Conservation (phyloP, 2,888 invertebrate species). For the Hololepta plana region DNA sequence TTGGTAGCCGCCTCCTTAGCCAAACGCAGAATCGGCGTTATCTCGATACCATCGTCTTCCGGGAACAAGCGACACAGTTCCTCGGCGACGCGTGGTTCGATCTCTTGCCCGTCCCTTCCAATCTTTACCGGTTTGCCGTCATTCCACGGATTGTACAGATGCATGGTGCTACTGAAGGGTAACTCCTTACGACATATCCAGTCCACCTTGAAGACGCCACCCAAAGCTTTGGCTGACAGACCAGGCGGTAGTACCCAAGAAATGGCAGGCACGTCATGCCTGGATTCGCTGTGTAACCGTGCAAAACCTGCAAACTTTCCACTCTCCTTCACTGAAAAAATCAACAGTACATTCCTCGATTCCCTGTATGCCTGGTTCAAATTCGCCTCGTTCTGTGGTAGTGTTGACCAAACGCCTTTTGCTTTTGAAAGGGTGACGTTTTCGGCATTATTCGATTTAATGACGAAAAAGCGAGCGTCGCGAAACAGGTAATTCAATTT, state of each 20-base stretch:
- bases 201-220: constrained; percentile 91
- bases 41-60: constrained; percentile 79
- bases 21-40: constrained; percentile 70
- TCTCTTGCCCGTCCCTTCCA: constrained; percentile 96
- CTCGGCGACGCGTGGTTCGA: constrained; percentile 89
- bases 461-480: constrained; percentile 87
- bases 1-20: constrained; percentile 68
- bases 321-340: constrained; percentile 97
- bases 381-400: constrained; percentile 92
- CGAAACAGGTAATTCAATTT: constrained; percentile 88
- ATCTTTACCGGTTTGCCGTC: constrained; percentile 97
- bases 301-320: constrained; percentile 93
- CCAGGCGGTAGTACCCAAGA: constrained; percentile 92
- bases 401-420: constrained; percentile 94
- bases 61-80: constrained; percentile 88
- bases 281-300: constrained; percentile 70
- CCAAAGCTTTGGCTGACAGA: constrained; percentile 77
- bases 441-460: constrained; percentile 95
- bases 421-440: constrained; percentile 89
- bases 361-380: constrained; percentile 88
- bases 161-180: constrained; percentile 79
- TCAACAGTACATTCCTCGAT: constrained; percentile 80
- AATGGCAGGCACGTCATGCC: constrained; percentile 75
- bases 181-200: constrained; percentile 94
- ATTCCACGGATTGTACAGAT: constrained; percentile 95